phyloP scores from a whole-genome alignment of 1,140 invertebrate genomes.

The Phthorimaea operculella region DNA sequence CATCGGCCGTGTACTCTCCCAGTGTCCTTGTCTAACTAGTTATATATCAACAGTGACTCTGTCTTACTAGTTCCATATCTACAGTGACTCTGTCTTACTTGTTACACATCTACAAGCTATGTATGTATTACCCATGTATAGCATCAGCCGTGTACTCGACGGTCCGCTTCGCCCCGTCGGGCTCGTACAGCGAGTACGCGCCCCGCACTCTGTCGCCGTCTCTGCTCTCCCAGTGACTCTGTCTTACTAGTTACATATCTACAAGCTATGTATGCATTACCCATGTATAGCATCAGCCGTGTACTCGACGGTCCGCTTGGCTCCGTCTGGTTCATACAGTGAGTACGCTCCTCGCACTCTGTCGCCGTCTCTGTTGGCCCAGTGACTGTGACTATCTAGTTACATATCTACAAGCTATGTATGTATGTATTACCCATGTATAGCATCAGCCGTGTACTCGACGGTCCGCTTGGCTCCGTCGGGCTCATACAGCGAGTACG shows the following conservation, averaged over 20 bases:
- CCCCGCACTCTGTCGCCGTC: slow-evolving; percentile 71
- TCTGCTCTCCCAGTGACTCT: slow-evolving; percentile 70
- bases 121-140: slow-evolving; percentile 63
- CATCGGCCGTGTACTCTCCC: too few relatives aligned
- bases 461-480: slow-evolving; percentile 69
- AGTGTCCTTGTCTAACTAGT: too few relatives aligned
- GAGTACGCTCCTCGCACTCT: slow-evolving; percentile 70
- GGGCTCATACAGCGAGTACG: slow-evolving; percentile 69
- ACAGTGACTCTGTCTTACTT: too few relatives aligned
- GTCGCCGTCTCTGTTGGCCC: slow-evolving; percentile 70
- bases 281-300: slow-evolving; percentile 67
- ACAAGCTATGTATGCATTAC: slow-evolving; percentile 16
- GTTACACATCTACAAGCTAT: too few relatives aligned
- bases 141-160: slow-evolving; percentile 69
- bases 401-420: too few relatives aligned
- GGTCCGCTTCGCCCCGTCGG: slow-evolving; percentile 68
- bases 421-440: slow-evolving; percentile 67
- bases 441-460: slow-evolving; percentile 67
- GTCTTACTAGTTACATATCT: too few relatives aligned
- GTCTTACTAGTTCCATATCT: too few relatives aligned
- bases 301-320: slow-evolving; percentile 67
- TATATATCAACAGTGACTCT: too few relatives aligned
- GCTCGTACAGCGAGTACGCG: slow-evolving; percentile 68
- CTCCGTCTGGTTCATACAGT: slow-evolving; percentile 71
- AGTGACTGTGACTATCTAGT: too few relatives aligned